Evolutionary conservation across 2,113 vertebrate genomes (phyloP).

Genomic region (Xiphias gladius): DNA sequence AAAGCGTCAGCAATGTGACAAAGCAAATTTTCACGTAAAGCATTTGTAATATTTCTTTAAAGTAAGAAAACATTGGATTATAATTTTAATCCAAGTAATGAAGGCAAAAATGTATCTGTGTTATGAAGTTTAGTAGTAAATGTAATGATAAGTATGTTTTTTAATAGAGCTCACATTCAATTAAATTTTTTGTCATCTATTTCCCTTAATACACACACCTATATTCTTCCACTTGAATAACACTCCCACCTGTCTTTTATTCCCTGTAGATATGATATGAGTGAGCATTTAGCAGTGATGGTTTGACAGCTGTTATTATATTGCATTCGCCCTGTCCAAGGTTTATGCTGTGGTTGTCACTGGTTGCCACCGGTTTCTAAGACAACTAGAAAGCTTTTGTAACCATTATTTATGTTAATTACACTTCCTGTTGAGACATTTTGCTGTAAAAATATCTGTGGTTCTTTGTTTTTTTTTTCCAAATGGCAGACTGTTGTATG

Average conservation of each 20-base stretch:
- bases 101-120: background rate
- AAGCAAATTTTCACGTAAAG: background rate
- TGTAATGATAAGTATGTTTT: background rate
- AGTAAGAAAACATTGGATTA: background rate
- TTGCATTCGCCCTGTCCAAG: background rate
- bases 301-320: conserved; percentile 37
- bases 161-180: background rate
- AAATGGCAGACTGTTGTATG: background rate
- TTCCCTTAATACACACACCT: background rate
- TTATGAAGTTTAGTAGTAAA: background rate
- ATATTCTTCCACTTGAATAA: background rate
- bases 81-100: background rate
- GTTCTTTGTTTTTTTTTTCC: conserved; percentile 12
- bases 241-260: background rate
- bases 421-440: background rate
- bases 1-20: too few species aligned
- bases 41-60: background rate
- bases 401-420: conserved; percentile 21
- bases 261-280: background rate
- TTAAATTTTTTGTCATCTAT: background rate
- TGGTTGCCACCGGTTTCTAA: conserved; percentile 1
- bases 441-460: background rate
- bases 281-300: conserved; percentile 7
- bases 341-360: conserved; percentile 1
- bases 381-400: conserved; percentile 19